phyloP scores from a whole-genome alignment of 2,888 invertebrate genomes.

The Brachyopa scutellaris region DNA sequence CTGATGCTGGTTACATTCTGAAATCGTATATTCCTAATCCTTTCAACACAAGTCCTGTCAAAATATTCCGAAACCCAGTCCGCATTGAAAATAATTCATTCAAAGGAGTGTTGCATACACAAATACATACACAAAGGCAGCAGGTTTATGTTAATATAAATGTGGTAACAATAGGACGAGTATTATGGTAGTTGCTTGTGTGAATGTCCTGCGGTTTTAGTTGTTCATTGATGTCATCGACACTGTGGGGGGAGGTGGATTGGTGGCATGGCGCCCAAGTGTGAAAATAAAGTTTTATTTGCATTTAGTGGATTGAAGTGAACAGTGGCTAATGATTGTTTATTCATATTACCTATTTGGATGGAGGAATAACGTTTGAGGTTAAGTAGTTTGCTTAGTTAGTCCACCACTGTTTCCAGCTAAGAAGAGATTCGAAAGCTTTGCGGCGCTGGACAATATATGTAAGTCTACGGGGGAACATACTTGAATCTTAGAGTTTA shows the following conservation, averaged over 20 bases:
- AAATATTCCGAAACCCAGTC: slow-evolving; percentile 39
- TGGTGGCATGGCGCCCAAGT: too few relatives aligned
- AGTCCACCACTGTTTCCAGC: too few relatives aligned
- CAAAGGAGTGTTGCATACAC: slow-evolving; percentile 4
- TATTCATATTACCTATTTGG: too few relatives aligned
- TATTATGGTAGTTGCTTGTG: neutral
- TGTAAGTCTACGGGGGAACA: too few relatives aligned
- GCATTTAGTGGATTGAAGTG: neutral
- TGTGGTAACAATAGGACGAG: slow-evolving; percentile 49
- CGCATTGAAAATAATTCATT: slow-evolving; percentile 50
- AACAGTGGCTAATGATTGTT: neutral
- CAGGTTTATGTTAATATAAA: slow-evolving; percentile 51
- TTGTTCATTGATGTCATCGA: slow-evolving; percentile 23
- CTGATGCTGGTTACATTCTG: slow-evolving; percentile 32
- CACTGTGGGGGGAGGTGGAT: neutral
- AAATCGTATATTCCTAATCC: slow-evolving; percentile 46
- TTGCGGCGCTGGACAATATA: too few relatives aligned
- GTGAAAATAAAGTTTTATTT: slow-evolving; percentile 1
- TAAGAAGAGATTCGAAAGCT: too few relatives aligned
- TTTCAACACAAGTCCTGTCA: slow-evolving; percentile 48
- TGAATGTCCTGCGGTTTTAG: slow-evolving; percentile 27
- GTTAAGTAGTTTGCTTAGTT: too few relatives aligned
- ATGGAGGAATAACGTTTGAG: too few relatives aligned
- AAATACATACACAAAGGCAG: too few relatives aligned
- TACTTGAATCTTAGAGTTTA: too few relatives aligned